phyloP scores from a whole-genome alignment of 2,113 vertebrate genomes.

The Tretioscincus oriximinensis region DNA sequence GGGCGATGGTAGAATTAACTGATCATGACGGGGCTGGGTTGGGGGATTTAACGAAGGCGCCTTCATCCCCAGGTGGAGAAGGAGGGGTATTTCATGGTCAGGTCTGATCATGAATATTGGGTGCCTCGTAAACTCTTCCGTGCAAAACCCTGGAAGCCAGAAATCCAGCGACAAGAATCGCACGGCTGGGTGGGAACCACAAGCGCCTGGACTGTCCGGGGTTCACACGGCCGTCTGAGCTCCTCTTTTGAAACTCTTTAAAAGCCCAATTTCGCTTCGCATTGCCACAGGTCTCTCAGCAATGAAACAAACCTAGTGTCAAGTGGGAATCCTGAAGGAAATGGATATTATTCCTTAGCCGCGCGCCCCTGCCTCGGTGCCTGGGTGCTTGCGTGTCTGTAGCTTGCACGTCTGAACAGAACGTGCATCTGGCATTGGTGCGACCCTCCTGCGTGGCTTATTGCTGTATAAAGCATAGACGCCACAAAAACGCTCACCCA shows the following conservation, averaged over 20 bases:
- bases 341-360: background rate
- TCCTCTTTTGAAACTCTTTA: background rate
- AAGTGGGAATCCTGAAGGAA: constrained; percentile 9
- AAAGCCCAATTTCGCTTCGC: constrained; percentile 7
- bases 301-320: constrained; percentile 8
- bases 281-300: background rate
- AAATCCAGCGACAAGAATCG: too few relatives aligned
- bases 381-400: too few relatives aligned
- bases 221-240: too few relatives aligned
- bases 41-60: constrained; percentile 29
- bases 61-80: background rate
- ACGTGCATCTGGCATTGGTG: too few relatives aligned
- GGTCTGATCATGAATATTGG: background rate
- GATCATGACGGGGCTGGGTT: background rate
- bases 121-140: too few relatives aligned
- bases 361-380: too few relatives aligned
- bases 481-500: background rate
- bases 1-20: background rate
- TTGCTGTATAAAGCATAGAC: background rate
- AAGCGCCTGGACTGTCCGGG: too few relatives aligned
- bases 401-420: too few relatives aligned
- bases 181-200: too few relatives aligned
- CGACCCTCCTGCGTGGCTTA: background rate
- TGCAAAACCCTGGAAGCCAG: background rate
- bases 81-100: background rate